A percentile compares a stretch with the other conserved stretches of the same genome.
Conservation (phyloP, 2,888 invertebrate species). For the Limnephilus auricula region DNA sequence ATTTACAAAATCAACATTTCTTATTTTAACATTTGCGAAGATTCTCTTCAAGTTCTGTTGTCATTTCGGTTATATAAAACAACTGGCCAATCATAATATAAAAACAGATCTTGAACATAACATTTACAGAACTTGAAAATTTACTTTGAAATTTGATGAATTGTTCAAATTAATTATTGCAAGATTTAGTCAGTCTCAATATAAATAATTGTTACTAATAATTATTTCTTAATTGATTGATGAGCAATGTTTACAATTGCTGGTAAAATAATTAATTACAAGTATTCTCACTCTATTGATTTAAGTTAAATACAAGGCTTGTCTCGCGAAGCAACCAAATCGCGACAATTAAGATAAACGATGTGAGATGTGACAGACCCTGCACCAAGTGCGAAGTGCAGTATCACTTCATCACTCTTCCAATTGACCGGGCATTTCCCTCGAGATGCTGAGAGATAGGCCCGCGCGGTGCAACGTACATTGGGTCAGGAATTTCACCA, state of each 20-base stretch:
- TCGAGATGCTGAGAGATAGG: not conserved
- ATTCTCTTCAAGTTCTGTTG: too few species aligned
- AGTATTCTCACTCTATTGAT: not conserved
- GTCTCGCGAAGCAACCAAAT: conserved; percentile 12
- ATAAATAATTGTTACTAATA: not conserved
- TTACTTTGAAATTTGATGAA: too few species aligned
- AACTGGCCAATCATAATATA: too few species aligned
- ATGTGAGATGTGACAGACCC: not conserved
- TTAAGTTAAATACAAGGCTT: not conserved
- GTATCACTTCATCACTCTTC: conserved; percentile 4
- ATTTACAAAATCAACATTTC: too few species aligned
- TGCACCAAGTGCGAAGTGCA: not conserved
- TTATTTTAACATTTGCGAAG: too few species aligned
- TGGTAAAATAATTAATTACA: not conserved
- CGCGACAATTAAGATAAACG: conserved; percentile 19
- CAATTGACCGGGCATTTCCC: not conserved
- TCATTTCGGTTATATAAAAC: too few species aligned
- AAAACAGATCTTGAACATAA: too few species aligned
- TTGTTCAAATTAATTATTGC: too few species aligned
- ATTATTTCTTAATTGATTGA: not conserved
- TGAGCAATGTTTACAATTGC: not conserved
- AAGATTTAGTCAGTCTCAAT: not conserved
- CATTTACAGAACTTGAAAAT: too few species aligned
- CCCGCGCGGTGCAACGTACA: not conserved
- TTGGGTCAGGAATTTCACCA: not conserved